Conservation (phyloP, 2,113 vertebrate genomes). For the Lepisosteus oculatus region DNA sequence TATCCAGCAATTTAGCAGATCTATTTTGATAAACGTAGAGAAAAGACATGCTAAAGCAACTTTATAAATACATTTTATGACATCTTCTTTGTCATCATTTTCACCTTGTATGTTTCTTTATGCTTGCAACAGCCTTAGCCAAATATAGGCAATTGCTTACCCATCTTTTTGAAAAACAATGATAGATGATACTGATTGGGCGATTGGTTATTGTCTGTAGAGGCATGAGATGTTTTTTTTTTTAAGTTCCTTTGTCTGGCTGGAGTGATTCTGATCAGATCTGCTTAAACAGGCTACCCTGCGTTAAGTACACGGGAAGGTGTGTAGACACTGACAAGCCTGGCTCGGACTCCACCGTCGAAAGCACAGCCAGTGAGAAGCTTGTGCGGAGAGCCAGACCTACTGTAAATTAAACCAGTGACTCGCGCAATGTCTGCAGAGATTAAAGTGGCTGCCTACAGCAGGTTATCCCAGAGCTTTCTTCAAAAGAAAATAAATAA, state of each 20-base stretch:
- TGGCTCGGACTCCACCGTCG: background rate
- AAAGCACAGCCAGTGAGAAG: conserved; percentile 18
- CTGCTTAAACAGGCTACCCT: background rate
- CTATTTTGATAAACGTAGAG: too few relatives aligned
- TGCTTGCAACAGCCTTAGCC: too few relatives aligned
- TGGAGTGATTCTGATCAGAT: background rate
- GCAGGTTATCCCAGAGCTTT: conserved; percentile 20
- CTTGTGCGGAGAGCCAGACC: conserved; percentile 40
- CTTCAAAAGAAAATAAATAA: background rate
- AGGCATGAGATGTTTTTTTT: background rate
- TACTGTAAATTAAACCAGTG: conserved; percentile 42
- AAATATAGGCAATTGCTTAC: too few relatives aligned
- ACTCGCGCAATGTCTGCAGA: conserved; percentile 34
- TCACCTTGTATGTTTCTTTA: too few relatives aligned
- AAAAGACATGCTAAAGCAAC: too few relatives aligned
- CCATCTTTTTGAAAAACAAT: background rate
- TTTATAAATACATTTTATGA: too few relatives aligned
- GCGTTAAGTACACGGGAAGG: background rate
- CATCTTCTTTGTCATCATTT: too few relatives aligned
- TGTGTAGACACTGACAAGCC: background rate
- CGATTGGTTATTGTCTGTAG: background rate
- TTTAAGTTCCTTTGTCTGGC: background rate
- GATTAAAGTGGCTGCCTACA: conserved; percentile 35
- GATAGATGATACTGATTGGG: background rate
- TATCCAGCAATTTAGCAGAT: too few relatives aligned